Evolutionary conservation across 2,888 invertebrate species (phyloP).

Genomic region (Peribatodes rhomboidaria): DNA sequence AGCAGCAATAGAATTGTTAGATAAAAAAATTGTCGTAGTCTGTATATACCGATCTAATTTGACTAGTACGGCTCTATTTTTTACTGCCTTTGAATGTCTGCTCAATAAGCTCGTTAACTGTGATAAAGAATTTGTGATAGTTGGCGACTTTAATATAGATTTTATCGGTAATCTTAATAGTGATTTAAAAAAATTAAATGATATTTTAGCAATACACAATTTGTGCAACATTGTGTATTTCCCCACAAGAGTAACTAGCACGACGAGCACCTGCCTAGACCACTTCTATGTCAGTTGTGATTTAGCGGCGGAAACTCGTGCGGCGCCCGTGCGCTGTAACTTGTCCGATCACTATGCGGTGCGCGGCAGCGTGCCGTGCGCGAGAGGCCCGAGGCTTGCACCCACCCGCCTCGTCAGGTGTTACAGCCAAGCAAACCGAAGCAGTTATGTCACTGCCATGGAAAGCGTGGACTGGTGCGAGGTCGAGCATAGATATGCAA

Average conservation of each 20-base stretch:
- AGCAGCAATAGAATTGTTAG: slow-evolving; percentile 12
- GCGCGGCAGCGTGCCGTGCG: background rate
- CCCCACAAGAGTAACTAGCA: background rate
- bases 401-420: background rate
- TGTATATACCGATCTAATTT: slow-evolving; percentile 22
- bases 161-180: background rate
- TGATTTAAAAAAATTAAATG: slow-evolving; percentile 7
- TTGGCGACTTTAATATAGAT: background rate
- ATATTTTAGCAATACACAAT: background rate
- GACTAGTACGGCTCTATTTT: slow-evolving; percentile 4
- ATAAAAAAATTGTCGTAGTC: slow-evolving; percentile 10
- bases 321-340: background rate
- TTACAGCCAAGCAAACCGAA: background rate
- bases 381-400: background rate
- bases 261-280: background rate
- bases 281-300: background rate
- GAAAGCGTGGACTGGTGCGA: background rate
- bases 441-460: background rate
- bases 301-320: background rate
- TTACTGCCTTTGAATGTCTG: slow-evolving; percentile 2
- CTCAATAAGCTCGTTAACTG: background rate
- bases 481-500: background rate
- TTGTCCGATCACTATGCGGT: slow-evolving; percentile 1
- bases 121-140: background rate
- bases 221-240: background rate